phyloP scores from a whole-genome alignment of 1,140 invertebrate species.

The Temnothorax nylanderi region DNA sequence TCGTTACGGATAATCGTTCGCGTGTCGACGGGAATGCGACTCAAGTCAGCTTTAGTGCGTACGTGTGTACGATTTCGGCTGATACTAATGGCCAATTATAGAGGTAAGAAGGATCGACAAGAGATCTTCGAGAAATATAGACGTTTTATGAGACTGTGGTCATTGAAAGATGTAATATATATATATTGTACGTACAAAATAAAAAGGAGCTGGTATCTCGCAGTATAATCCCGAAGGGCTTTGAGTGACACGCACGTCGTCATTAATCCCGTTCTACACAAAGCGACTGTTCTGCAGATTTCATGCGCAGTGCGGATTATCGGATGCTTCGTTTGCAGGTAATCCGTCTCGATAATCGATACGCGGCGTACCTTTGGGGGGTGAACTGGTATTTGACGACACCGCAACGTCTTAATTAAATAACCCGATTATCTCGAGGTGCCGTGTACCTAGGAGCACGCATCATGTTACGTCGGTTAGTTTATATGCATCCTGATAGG shows the following conservation, averaged over 20 bases:
- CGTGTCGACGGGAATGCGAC: slow-evolving; percentile 4
- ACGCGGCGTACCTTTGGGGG: slow-evolving; percentile 26
- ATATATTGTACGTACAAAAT: slow-evolving; percentile 54
- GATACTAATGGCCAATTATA: slow-evolving; percentile 33
- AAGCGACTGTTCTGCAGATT: not conserved
- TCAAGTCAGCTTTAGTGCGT: not conserved
- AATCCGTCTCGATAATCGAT: slow-evolving; percentile 41
- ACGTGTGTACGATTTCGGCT: not conserved
- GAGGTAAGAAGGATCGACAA: slow-evolving; percentile 8
- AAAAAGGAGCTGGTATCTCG: slow-evolving; percentile 11
- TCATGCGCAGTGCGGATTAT: slow-evolving; percentile 15
- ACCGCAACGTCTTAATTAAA: slow-evolving; percentile 29
- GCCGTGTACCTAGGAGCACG: not conserved
- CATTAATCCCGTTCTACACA: not conserved
- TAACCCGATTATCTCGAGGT: slow-evolving; percentile 2
- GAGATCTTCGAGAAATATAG: not conserved
- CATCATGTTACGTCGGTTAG: not conserved
- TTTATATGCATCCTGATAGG: not conserved
- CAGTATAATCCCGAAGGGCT: not conserved
- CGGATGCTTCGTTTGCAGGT: slow-evolving; percentile 20
- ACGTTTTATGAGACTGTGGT: slow-evolving; percentile 26
- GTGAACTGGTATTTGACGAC: slow-evolving; percentile 20
- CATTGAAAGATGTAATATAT: slow-evolving; percentile 55
- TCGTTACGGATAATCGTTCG: not conserved
- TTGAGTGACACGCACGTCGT: not conserved